Conservation (phyloP, 2,888 invertebrate species). For the Drosophila stalkeri region DNA sequence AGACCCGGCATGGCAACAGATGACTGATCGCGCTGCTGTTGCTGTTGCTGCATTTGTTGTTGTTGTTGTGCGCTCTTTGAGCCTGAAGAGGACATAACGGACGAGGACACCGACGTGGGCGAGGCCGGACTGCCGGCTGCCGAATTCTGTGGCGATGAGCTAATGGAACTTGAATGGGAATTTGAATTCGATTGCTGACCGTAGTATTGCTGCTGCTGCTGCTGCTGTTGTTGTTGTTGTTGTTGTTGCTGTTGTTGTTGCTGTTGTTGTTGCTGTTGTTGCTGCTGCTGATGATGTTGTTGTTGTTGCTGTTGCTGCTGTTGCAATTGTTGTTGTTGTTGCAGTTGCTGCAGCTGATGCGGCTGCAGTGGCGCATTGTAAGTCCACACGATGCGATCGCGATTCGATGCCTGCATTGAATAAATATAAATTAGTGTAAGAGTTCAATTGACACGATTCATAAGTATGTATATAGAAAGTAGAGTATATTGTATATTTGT, state of each 20-base stretch:
- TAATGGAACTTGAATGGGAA: constrained; percentile 86
- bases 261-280: constrained; percentile 30
- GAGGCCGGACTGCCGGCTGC: constrained; percentile 90
- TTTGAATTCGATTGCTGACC: constrained; percentile 83
- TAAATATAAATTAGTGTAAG: constrained; percentile 49
- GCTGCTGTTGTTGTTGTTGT: constrained; percentile 84
- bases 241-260: constrained; percentile 53
- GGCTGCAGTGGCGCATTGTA: constrained; percentile 91
- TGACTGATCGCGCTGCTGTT: constrained; percentile 61
- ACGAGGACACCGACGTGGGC: constrained; percentile 94
- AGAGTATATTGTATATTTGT: constrained; percentile 9
- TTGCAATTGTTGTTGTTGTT: constrained; percentile 43
- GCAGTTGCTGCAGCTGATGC: constrained; percentile 82
- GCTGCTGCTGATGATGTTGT: constrained; percentile 13
- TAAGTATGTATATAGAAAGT: neutral
- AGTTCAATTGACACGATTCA: constrained; percentile 19
- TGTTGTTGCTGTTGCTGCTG: constrained; percentile 65
- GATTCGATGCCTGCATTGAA: constrained; percentile 82
- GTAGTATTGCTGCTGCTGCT: constrained; percentile 67
- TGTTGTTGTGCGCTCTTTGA: constrained; percentile 87
- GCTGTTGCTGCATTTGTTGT: constrained; percentile 61
- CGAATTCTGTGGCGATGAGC: constrained; percentile 87
- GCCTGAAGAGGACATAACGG: constrained; percentile 93
- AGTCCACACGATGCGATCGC: constrained; percentile 93
- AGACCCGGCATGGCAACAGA: constrained; percentile 75